Evolutionary conservation across 2,113 vertebrate genomes (phyloP), one percentile per base, ranked within the genome.

Genomic region (Candoia aspera): DNA sequence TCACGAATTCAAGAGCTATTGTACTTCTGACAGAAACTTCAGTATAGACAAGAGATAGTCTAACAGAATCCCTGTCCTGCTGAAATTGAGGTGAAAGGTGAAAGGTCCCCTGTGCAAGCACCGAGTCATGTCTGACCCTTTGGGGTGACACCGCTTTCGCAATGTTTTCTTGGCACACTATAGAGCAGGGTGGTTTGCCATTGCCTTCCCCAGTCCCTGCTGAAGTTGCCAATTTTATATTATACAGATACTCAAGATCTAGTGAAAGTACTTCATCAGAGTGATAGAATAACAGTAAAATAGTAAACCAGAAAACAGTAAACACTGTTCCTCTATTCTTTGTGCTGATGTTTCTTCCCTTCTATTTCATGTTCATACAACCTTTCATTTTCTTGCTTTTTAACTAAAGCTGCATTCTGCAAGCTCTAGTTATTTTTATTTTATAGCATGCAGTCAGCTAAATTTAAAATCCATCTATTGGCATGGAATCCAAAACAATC

Each of bases 391-490:
- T 92, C 21, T 55, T 19, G 54, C 53, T 26, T 58, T 37, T 86
- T 90, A 59, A 57, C 92, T 93, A 57, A 89, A 93, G 57, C 92
- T 91, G 93, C 92, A 92, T 93, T 88, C 90, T 93, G 91, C 92
- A 89, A 95, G 0, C 90, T 62, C 1, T 49, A 60, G 84, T 90
- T 96, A 87, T 96, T 94, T 96, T 96, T 96, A 95, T 96, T 90
- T 87, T 94, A 87, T 95, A 96, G 91, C 93, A 96, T 92, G 89
- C 95, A 94, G 96, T 97, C 96, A 97, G 96, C 97, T 98, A 97
- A 97, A 97, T 98, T 97, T 97, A 97, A 98, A 97, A 96, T 90
- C 89, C 68, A 0, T 68, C 92, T 92, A 96, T 96, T 96, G 94
- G 96, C 96, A 94, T 95, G 96, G 94, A 96, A 95, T 95, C 93